Conservation (phyloP, 64 coral and sea anemone species). For the Montipora efflorescens region DNA sequence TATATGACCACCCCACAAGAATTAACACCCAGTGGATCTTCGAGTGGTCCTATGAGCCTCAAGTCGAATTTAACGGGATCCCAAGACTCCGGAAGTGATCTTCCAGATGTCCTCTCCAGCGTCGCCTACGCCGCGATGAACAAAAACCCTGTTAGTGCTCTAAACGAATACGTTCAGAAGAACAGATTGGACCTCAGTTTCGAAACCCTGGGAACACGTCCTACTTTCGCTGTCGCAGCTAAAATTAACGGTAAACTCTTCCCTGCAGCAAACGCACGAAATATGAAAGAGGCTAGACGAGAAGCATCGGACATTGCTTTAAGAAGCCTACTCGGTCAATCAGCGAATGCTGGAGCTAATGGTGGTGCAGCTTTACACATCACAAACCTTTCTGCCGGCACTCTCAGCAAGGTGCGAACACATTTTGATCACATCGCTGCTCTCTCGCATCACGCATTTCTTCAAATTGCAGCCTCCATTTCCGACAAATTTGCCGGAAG, state of each 20-base stretch:
- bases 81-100: background rate
- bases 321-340: slow-evolving; percentile 75
- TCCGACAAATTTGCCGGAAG: slow-evolving; percentile 88
- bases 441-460: slow-evolving; percentile 85
- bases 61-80: background rate
- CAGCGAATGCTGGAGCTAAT: background rate
- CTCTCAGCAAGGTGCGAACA: slow-evolving; percentile 65
- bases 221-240: slow-evolving; percentile 76
- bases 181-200: slow-evolving; percentile 81
- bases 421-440: slow-evolving; percentile 96
- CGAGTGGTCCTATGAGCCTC: background rate
- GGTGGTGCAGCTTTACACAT: slow-evolving; percentile 47
- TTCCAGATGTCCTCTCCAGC: slow-evolving; percentile 72
- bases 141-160: slow-evolving; percentile 94
- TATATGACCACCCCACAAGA: background rate
- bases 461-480: slow-evolving; percentile 82
- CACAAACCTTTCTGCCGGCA: slow-evolving; percentile 19
- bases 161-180: slow-evolving; percentile 97
- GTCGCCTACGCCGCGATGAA: slow-evolving; percentile 87
- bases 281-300: slow-evolving; percentile 89
- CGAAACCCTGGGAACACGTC: slow-evolving; percentile 76
- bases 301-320: slow-evolving; percentile 91
- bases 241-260: slow-evolving; percentile 71
- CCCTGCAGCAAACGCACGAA: slow-evolving; percentile 79
- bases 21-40: background rate